Evolutionary conservation across 2,113 vertebrate species (phyloP).

Genomic region (Stictonetta naevosa): DNA sequence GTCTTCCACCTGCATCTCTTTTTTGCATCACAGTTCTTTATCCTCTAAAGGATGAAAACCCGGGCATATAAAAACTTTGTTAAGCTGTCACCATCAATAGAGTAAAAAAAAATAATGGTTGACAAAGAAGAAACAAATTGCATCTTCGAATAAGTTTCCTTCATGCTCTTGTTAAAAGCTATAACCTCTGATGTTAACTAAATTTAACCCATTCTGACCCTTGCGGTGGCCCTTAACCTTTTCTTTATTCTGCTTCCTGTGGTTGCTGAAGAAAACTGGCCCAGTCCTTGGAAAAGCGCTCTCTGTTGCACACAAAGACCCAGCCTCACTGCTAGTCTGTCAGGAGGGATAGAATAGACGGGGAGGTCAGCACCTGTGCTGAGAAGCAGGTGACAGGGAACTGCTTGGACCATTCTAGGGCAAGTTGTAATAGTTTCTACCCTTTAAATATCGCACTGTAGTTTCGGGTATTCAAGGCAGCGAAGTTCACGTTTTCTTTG

Average conservation of each 20-base stretch:
- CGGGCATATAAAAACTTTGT: constrained; percentile 82
- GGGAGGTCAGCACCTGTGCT: constrained; percentile 84
- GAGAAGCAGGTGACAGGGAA: constrained; percentile 88
- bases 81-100: constrained; percentile 83
- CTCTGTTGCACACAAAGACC: constrained; percentile 81
- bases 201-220: constrained; percentile 83
- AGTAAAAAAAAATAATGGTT: constrained; percentile 72
- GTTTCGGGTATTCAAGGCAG: constrained; percentile 84
- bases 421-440: constrained; percentile 77
- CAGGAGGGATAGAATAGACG: constrained; percentile 72
- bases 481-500: constrained; percentile 88
- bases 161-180: constrained; percentile 84
- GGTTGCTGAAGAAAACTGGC: constrained; percentile 73
- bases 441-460: constrained; percentile 73
- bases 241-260: constrained; percentile 82
- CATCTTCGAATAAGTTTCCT: constrained; percentile 79
- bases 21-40: constrained; percentile 77
- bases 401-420: constrained; percentile 66
- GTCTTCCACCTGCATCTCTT: constrained; percentile 82
- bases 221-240: constrained; percentile 78
- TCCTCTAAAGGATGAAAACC: constrained; percentile 79
- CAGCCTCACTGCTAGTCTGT: constrained; percentile 70
- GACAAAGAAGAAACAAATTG: constrained; percentile 87
- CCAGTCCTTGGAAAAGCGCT: constrained; percentile 75
- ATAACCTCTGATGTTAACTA: constrained; percentile 83